These are phyloP conservation scores for Idaea straminata DNA, from an alignment of 2,888 invertebrate genomes.

Conservation along the genomic window DNA sequence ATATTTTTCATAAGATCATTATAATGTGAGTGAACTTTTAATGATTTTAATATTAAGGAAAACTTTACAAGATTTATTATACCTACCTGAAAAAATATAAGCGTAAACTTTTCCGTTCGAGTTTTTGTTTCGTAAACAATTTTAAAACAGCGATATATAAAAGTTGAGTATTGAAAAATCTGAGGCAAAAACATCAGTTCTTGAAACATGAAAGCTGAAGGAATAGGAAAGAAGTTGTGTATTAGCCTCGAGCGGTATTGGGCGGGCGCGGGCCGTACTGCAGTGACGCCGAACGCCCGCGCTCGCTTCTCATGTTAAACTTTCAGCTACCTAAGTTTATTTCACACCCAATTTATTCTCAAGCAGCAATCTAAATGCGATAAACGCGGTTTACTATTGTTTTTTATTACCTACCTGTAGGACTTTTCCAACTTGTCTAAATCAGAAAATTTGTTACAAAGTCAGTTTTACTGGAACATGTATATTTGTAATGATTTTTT, in stretches of 20 bases:
- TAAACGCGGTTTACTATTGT: conserved; percentile 44
- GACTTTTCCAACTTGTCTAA: conserved; percentile 12
- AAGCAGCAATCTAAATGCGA: conserved; percentile 45
- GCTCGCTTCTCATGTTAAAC: conserved; percentile 41
- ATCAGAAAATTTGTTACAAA: background rate
- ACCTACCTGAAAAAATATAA: conserved; percentile 35
- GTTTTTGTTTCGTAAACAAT: conserved; percentile 43
- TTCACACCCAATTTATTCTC: conserved; percentile 61
- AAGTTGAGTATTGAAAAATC: conserved; percentile 53
- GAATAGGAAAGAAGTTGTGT: conserved; percentile 51
- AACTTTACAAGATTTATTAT: conserved; percentile 45
- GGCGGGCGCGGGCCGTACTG: conserved; percentile 6
- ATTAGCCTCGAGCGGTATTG: conserved; percentile 27
- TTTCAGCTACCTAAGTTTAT: conserved; percentile 65
- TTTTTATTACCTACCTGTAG: conserved; percentile 41
- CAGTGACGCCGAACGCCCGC: background rate
- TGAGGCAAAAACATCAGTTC: conserved; percentile 44
- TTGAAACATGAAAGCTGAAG: conserved; percentile 41
- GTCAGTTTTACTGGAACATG: too few relatives aligned
- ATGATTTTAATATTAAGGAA: conserved; percentile 30
- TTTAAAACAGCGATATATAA: conserved; percentile 47
- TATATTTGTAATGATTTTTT: background rate
- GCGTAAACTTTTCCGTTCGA: conserved; percentile 39
- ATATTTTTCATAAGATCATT: conserved; percentile 22
- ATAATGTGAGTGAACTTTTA: conserved; percentile 23